phyloP scores from a whole-genome alignment of 2,113 vertebrate species.

The Pedionomus torquatus region DNA sequence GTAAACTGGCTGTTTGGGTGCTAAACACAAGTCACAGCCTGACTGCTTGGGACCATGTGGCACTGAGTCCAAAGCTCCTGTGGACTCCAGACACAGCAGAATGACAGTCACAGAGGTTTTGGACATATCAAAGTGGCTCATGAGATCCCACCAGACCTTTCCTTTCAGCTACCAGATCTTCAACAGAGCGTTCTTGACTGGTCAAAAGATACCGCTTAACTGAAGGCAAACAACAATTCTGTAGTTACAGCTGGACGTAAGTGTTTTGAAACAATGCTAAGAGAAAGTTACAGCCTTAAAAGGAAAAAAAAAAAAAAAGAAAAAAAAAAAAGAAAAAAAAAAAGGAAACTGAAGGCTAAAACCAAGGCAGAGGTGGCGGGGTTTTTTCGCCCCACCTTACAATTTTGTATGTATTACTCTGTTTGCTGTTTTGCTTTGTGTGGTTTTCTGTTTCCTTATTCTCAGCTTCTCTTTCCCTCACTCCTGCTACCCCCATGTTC shows the following conservation, averaged over 20 bases:
- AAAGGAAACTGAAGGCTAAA: background rate
- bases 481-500: background rate
- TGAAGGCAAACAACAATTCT: background rate
- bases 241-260: background rate
- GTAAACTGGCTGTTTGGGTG: background rate
- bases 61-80: background rate
- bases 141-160: background rate
- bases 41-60: background rate
- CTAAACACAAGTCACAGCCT: background rate
- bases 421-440: background rate
- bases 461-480: background rate
- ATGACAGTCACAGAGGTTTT: background rate
- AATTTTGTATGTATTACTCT: background rate
- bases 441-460: background rate
- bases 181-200: background rate
- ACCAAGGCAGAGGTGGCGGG: background rate
- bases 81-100: accelerated
- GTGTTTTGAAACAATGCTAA: background rate
- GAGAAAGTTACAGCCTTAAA: background rate
- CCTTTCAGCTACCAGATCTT: background rate
- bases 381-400: background rate
- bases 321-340: background rate
- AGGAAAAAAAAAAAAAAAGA: background rate
- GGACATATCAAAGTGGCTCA: background rate
- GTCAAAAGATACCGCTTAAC: background rate